Base-by-base conservation (phyloP, 1,140 invertebrate species). In the Psilanteris sp. region DNA sequence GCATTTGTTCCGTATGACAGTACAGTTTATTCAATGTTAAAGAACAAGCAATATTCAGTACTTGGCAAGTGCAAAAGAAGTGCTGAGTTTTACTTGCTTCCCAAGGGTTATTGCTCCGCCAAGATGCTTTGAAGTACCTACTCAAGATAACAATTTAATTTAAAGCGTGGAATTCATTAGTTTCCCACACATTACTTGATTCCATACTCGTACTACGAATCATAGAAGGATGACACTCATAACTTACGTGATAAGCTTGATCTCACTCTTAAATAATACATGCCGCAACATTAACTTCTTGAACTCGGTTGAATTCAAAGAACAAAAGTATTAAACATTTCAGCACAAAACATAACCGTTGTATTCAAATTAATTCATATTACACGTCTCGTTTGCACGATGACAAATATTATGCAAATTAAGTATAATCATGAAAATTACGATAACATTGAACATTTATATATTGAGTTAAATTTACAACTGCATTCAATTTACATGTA, bases 141-240 rank as follows among this genome's bases (percentile, higher is more conserved):
- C 68, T 72, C 61, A 36, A 72, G 61, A 77, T 72, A 77, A 71
- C 74, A 70, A 55, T 77, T 72, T 67, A 67, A 77, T 77, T 77
- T 59, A 36, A 15, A 52, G 61, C 46, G 37, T 46, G 37, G 44
- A 62, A 67, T 72, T 55, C 67, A 62, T 72, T 77, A 67, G 67
- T 67, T 72, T 72, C 74, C 27, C 74, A 68, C 74, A 50, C 55
- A 22, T 9, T n/a, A 9, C 43, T 36, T 34, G 41, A 9, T 36
- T 32, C 41, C 4, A 14, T 31, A 13, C 6, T 11, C 9, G 22
- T 0, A n/a, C 50, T 43, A 37, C 10, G 41, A 37, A 55, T 67
- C 43, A 31, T 37, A 37, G 16, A 29, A 15, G 37, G 43, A 26
- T 10, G 57, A 41, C 32, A 20, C 18, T 26, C 31, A 32, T 16